Conservation (phyloP, 2,113 vertebrate genomes). For the Zosterops borbonicus region DNA sequence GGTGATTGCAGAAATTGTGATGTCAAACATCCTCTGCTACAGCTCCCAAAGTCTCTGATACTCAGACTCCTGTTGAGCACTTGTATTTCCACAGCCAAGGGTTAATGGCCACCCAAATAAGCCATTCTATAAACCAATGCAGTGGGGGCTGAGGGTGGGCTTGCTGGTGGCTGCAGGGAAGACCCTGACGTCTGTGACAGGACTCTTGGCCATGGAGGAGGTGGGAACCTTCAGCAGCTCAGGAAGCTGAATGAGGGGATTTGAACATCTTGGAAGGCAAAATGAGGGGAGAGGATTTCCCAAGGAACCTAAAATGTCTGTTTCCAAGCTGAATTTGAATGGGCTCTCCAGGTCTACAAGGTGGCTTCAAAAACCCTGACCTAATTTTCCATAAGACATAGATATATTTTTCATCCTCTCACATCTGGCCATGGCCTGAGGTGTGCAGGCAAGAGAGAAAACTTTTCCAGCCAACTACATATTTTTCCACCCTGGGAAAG, state of each 20-base stretch:
- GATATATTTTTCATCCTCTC: not conserved
- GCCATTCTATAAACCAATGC: not conserved
- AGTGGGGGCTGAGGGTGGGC: not conserved
- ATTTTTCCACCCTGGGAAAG: not conserved
- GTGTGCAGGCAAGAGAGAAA: not conserved
- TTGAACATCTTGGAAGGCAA: not conserved
- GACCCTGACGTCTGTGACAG: not conserved
- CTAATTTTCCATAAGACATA: not conserved
- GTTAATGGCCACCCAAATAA: not conserved
- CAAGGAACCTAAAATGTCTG: not conserved
- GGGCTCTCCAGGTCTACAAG: not conserved
- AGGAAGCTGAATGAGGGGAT: not conserved
- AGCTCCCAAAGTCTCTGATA: not conserved
- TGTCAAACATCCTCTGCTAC: not conserved
- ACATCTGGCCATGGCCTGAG: not conserved
- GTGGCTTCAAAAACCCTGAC: not conserved
- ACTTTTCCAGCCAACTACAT: not conserved
- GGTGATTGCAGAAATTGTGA: not conserved
- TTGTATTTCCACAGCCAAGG: not conserved
- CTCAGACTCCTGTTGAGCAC: not conserved
- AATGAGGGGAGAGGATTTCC: not conserved
- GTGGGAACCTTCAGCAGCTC: not conserved
- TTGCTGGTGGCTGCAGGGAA: not conserved
- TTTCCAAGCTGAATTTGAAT: not conserved
- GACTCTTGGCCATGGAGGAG: not conserved